Evolutionary conservation across 2,113 vertebrate species (phyloP).

Genomic region (Leptosomus discolor): DNA sequence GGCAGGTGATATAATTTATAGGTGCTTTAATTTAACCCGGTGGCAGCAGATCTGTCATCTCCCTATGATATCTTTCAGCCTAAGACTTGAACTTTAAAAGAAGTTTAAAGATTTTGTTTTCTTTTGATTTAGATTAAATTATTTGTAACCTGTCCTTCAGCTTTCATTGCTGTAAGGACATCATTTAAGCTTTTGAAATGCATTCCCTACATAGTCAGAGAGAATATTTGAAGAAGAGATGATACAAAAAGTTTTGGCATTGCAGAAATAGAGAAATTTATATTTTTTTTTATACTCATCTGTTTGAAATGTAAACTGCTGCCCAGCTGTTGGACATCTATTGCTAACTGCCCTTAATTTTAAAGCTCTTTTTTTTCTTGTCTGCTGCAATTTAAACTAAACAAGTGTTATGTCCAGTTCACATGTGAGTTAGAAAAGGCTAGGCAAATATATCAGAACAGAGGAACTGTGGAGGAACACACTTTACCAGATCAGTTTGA

Average conservation of each 20-base stretch:
- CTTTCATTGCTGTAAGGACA: not conserved
- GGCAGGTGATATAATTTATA: constrained; percentile 47
- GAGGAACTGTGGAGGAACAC: not conserved
- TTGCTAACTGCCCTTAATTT: not conserved
- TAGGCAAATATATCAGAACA: not conserved
- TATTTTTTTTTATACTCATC: not conserved
- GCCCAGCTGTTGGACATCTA: not conserved
- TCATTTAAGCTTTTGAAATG: not conserved
- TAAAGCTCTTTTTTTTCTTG: not conserved
- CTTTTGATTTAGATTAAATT: not conserved
- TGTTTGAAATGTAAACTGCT: not conserved
- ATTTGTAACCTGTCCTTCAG: not conserved
- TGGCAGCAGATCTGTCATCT: constrained; percentile 34
- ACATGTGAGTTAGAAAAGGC: not conserved
- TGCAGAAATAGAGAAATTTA: not conserved
- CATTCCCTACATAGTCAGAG: not conserved
- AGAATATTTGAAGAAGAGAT: not conserved
- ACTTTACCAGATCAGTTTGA: not conserved
- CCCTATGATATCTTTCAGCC: not conserved
- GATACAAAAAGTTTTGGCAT: not conserved
- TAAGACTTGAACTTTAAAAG: not conserved
- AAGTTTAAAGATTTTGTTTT: not conserved
- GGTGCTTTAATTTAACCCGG: not conserved
- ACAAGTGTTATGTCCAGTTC: not conserved
- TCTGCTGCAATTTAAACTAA: not conserved